phyloP scores from a whole-genome alignment of 1,140 invertebrate genomes.

The Megalopta genalis region DNA sequence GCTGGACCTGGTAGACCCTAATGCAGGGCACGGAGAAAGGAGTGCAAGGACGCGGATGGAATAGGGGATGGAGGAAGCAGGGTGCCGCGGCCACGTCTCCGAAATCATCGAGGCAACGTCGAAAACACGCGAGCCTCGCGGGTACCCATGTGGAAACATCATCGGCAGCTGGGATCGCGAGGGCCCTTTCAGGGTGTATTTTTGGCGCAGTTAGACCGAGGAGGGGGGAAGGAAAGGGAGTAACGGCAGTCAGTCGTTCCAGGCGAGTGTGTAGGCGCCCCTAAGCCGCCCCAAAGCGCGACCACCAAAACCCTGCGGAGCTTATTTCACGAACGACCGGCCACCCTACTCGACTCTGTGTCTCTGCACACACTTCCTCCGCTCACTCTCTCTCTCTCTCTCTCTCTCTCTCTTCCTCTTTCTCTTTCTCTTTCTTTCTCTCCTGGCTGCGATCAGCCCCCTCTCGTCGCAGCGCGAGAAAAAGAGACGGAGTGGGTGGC shows the following conservation, averaged over 20 bases:
- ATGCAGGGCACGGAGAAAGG: not conserved
- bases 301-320: conserved; percentile 78
- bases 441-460: conserved; percentile 2
- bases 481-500: conserved; percentile 66
- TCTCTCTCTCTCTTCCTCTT: conserved; percentile 3
- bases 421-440: not conserved
- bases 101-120: conserved; percentile 75
- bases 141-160: conserved; percentile 79
- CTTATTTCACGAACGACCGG: conserved; percentile 80
- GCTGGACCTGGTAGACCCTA: not conserved
- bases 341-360: conserved; percentile 68
- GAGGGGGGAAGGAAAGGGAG: conserved; percentile 36
- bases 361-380: conserved; percentile 53
- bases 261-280: conserved; percentile 64
- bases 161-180: conserved; percentile 78
- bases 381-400: not conserved
- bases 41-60: conserved; percentile 10
- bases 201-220: conserved; percentile 45
- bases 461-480: conserved; percentile 46
- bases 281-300: conserved; percentile 75
- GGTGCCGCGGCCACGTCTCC: conserved; percentile 35
- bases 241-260: conserved; percentile 67
- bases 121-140: conserved; percentile 79
- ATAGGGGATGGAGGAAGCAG: not conserved
- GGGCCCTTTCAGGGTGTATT: conserved; percentile 59